phyloP scores from a whole-genome alignment of 2,797 vertebrate genomes.

The Stomatorhinus walkeri region DNA sequence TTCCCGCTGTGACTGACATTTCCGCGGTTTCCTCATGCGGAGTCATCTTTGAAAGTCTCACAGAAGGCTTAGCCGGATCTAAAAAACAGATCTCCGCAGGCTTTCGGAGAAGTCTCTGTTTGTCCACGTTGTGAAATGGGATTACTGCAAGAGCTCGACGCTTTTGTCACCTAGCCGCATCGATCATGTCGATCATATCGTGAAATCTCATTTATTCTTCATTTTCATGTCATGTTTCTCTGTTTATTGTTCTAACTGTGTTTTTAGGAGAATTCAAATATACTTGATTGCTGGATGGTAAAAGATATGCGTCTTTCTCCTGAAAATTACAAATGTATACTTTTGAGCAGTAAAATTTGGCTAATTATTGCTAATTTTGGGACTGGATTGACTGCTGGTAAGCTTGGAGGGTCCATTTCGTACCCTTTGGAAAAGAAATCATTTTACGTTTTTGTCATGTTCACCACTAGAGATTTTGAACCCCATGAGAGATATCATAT shows the following conservation, averaged over 20 bases:
- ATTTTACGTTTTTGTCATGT: background rate
- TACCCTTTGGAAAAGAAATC: background rate
- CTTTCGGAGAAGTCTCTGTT: background rate
- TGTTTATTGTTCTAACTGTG: background rate
- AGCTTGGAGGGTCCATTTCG: background rate
- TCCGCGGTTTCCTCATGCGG: background rate
- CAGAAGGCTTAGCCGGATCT: conserved; percentile 7
- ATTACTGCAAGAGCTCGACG: background rate
- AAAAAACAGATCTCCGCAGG: conserved; percentile 3
- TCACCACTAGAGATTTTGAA: background rate
- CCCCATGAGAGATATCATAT: background rate
- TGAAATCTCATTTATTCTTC: background rate
- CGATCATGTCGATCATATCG: background rate
- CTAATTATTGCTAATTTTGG: background rate
- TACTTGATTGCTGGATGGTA: background rate
- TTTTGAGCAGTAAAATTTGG: background rate
- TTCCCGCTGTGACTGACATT: background rate
- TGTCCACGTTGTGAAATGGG: background rate
- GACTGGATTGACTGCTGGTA: background rate
- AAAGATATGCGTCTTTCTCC: background rate
- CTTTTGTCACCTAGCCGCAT: background rate
- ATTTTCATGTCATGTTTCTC: background rate
- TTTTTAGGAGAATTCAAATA: background rate
- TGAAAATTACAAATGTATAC: background rate
- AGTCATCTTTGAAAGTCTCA: background rate